phyloP scores from a whole-genome alignment of 2,888 invertebrate genomes.

The Stenolophus ochropezus region DNA sequence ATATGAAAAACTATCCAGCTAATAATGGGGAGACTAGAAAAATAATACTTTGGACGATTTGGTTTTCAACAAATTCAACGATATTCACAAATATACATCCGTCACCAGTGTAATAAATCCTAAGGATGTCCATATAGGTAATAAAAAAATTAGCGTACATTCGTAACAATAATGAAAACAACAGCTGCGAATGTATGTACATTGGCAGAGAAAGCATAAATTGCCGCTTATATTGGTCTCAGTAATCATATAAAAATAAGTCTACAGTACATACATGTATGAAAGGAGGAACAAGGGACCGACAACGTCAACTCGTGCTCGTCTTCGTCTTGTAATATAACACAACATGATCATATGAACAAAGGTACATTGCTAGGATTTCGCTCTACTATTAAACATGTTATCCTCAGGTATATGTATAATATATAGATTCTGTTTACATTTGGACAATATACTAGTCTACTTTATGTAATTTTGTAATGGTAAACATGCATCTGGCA shows the following conservation, averaged over 20 bases:
- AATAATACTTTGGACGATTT: constrained; percentile 55
- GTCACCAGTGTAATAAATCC: constrained; percentile 71
- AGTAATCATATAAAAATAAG: constrained; percentile 73
- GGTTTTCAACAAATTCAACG: constrained; percentile 54
- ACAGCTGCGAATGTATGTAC: constrained; percentile 73
- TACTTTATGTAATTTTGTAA: constrained; percentile 54
- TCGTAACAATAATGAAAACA: constrained; percentile 70
- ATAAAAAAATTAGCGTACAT: constrained; percentile 51
- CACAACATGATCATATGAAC: constrained; percentile 41
- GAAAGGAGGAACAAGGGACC: constrained; percentile 57
- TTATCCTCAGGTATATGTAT: constrained; percentile 56
- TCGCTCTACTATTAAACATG: constrained; percentile 56
- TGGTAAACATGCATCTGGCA: constrained; percentile 58
- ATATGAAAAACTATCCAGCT: constrained; percentile 46
- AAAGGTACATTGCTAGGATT: constrained; percentile 49
- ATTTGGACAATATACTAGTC: constrained; percentile 58
- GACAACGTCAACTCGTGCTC: constrained; percentile 20
- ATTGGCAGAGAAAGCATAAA: constrained; percentile 73
- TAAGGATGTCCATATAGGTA: constrained; percentile 67
- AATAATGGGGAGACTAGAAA: constrained; percentile 39
- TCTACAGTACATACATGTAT: constrained; percentile 50
- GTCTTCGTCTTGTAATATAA: constrained; percentile 23
- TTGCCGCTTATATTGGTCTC: constrained; percentile 70
- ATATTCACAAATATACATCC: constrained; percentile 74
- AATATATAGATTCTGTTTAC: constrained; percentile 59